Conservation (phyloP, 2,113 vertebrate genomes). For the Corythaixoides concolor region DNA sequence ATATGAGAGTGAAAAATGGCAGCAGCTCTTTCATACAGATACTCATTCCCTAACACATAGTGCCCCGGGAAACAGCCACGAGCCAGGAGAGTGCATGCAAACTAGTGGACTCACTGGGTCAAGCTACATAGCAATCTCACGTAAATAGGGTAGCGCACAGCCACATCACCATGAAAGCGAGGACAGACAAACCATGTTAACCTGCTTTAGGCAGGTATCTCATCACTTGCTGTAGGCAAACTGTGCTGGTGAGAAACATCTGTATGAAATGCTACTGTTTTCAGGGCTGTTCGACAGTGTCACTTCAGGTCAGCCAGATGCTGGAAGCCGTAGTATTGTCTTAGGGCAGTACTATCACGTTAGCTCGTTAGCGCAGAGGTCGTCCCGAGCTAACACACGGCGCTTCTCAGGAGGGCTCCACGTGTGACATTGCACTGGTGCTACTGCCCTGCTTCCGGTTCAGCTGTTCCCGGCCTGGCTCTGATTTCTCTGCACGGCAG, state of each 20-base stretch:
- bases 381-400: rapidly evolving
- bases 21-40: slow-evolving; percentile 58
- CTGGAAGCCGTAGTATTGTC: not conserved
- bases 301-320: not conserved
- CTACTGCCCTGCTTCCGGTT: not conserved
- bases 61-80: slow-evolving; percentile 27
- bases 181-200: not conserved
- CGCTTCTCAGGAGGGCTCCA: not conserved
- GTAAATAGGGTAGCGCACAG: not conserved
- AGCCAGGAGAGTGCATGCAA: slow-evolving; percentile 14
- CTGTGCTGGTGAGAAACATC: slow-evolving; percentile 25
- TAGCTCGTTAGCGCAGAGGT: not conserved
- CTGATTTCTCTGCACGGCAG: not conserved
- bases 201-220: not conserved
- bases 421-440: rapidly evolving
- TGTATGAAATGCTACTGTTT: slow-evolving; percentile 7
- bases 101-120: not conserved
- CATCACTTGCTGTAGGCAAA: slow-evolving; percentile 7
- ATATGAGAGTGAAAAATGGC: not conserved
- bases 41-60: not conserved
- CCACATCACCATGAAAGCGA: not conserved
- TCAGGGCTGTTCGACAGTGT: not conserved
- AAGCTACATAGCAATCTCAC: not conserved
- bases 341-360: not conserved
- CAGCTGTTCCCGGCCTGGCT: not conserved